Percentiles rank a stretch among this genome's conserved stretches.
These are phyloP conservation scores for Perccottus glenii DNA, from an alignment of 2,113 vertebrate genomes.

Conservation along the genomic window DNA sequence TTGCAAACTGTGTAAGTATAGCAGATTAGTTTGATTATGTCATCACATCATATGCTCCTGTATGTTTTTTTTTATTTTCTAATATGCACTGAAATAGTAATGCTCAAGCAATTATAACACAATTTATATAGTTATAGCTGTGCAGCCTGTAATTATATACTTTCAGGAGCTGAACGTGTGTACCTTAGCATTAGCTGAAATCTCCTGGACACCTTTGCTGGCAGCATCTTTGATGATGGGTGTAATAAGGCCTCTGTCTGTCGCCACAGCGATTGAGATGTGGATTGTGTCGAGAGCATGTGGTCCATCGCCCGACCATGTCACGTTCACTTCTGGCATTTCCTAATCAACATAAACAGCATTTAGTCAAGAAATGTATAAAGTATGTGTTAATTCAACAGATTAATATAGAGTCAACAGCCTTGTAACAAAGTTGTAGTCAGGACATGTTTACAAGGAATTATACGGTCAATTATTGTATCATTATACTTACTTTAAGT, in stretches of 20 bases:
- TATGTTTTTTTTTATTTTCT: too few relatives aligned
- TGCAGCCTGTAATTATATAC: not conserved
- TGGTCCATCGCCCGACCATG: constrained; percentile 87
- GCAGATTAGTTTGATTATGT: too few relatives aligned
- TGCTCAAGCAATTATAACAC: not conserved
- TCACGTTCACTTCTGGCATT: constrained; percentile 93
- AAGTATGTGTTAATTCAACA: not conserved
- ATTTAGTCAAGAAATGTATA: not conserved
- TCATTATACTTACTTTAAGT: constrained; percentile 86
- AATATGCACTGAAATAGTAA: too few relatives aligned
- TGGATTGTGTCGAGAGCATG: constrained; percentile 86
- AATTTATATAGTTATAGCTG: not conserved
- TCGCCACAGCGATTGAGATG: constrained; percentile 94
- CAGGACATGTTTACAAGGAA: not conserved
- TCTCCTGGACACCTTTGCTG: constrained; percentile 90
- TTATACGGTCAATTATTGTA: not conserved
- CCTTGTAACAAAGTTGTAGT: too few relatives aligned
- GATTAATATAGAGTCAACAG: too few relatives aligned
- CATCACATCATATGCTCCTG: too few relatives aligned
- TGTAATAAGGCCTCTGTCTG: constrained; percentile 91
- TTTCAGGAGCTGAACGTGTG: not conserved
- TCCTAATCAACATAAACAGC: constrained; percentile 76
- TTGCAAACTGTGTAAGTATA: too few relatives aligned
- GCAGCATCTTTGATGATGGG: constrained; percentile 92
- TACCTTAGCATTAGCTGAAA: constrained; percentile 89